Base-by-base conservation (phyloP, 2,113 vertebrate species). In the Anolis carolinensis region DNA sequence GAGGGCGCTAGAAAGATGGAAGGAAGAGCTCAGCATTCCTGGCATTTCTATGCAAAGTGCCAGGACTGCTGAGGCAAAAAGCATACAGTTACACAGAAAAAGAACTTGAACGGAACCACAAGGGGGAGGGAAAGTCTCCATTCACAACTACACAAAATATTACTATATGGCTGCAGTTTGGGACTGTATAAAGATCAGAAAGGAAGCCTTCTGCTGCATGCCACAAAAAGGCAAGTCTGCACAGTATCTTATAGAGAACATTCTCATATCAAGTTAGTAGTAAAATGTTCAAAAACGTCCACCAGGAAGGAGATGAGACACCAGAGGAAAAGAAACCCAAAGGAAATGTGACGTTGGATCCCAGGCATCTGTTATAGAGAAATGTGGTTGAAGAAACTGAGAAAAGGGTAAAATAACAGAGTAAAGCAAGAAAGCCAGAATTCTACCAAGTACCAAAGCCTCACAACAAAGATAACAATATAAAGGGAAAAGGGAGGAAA, bases 11-110 rank as follows among this genome's bases (percentile, higher is more conserved):
- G 88, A 90, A 92, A 87, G 86, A 79, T 1, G 83, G 55, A 21
- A 89, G 80, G 90, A 67, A 89, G 83, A 95, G 93, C 92, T 89
- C 90, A 88, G 87, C 95, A 96, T 96, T 96, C 95, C 95, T 95
- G 91, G 91, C 92, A 96, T 96, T 94, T 93, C 88, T 92, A 32
- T 81, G 91, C 93, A 86, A 88, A 94, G 90, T 89, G 91, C 93
- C 92, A 91, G 90, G 91, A 84, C 88, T 74, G 85, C 84, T 88
- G 74, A 88, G 90, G 91, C 67, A 78, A 74, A 82, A 87, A 91
- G 92, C 91, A 50, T 84, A 80, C 85, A 91, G 87, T 87, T 89
- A 90, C 86, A 85, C 63, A 85, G 91, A 52, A n/a, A 81, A n/a
- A 44, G 65, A 6, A 18, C 39, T 52, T 55, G 48, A 81, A 86